phyloP scores from a whole-genome alignment of 2,113 vertebrate genomes.

The Genyomyrus donnyi region DNA sequence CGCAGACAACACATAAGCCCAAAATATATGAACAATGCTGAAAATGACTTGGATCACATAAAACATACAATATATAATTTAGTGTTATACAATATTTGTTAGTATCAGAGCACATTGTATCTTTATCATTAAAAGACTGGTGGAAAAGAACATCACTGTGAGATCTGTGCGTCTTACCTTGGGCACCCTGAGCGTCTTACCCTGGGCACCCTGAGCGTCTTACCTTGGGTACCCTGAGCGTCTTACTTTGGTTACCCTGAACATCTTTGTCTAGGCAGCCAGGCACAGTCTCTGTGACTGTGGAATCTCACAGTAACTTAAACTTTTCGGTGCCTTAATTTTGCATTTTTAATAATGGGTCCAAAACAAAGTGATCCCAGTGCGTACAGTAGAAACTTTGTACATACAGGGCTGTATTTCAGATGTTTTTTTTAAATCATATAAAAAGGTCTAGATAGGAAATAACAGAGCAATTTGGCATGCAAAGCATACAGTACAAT shows the following conservation, averaged over 20 bases:
- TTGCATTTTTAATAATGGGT: background rate
- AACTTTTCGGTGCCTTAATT: background rate
- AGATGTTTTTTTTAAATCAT: background rate
- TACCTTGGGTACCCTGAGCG: no score
- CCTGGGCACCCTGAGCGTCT: no score
- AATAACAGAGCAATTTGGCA: background rate
- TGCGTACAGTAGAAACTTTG: background rate
- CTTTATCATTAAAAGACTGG: background rate
- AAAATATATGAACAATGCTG: background rate
- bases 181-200: no score
- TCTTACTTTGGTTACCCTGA: background rate
- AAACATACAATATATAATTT: background rate
- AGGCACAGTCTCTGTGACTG: background rate
- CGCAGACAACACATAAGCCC: background rate
- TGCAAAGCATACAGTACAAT: background rate
- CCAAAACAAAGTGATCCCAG: background rate
- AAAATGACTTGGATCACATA: background rate
- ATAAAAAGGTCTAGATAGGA: background rate
- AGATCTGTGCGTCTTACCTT: background rate
- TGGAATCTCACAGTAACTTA: background rate
- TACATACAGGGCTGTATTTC: background rate
- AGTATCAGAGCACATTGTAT: background rate
- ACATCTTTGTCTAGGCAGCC: background rate
- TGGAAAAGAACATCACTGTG: background rate
- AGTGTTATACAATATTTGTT: background rate